Base-by-base conservation (phyloP, 2,797 vertebrate species). In the Coilia nasus region DNA sequence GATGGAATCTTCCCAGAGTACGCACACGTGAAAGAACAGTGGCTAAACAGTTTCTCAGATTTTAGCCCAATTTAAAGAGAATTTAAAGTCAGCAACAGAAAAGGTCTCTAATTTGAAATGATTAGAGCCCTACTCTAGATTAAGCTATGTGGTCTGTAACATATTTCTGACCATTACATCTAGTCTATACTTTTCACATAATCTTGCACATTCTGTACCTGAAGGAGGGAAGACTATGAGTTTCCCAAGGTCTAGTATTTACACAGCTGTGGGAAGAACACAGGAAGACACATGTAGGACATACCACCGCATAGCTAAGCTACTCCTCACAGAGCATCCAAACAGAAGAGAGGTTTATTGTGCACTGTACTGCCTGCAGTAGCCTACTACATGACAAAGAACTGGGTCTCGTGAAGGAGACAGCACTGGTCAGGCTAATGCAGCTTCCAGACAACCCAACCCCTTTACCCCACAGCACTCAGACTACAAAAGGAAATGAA, bases 401-500 rank as follows among this genome's bases (percentile, higher is more conserved):
- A 54, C 17, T 28, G 35, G 35, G 35, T 78, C 71, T 44, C 71
- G 15, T 78, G 35, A 44, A 19, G 6, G 41, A 41, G 35, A n/a
- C 71, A 78, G 35, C 6, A 15, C 14, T 41, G 31, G 71, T 78
- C 71, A 78, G 35, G 28, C 35, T 78, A 78, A 78, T 78, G 71
- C 71, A 41, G 71, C 71, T 78, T 44, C 71, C 71, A 78, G 35
- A 78, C 71, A 78, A 2, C 71, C 71, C 31, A 14, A 6, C 15
- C 71, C 35, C 35, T 9, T 19, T 54, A 75, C 67, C 31, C 67
- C 6, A 75, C 67, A 78, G 71, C 71, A 78, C 71, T 78, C 71
- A 78, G 71, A 78, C 71, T 78, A 78, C 71, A 78, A 44, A 78
- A 78, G 71, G 71, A 78, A 44, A 44, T 78, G 71, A 78, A 78